Evolutionary conservation across 2,113 vertebrate genomes (phyloP).

Genomic region (Aplodontia rufa): DNA sequence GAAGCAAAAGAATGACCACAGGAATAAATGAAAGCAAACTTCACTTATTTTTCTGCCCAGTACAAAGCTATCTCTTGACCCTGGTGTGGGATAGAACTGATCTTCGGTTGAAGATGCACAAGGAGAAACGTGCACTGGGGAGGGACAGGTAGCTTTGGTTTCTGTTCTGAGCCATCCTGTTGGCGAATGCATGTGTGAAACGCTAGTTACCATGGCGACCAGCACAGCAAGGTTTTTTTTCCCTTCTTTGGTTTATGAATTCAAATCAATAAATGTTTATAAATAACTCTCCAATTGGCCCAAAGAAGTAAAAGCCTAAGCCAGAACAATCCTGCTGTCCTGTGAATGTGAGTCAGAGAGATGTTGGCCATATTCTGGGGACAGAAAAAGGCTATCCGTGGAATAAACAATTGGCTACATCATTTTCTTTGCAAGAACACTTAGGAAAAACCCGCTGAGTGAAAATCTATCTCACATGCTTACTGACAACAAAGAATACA

Average conservation of each 20-base stretch:
- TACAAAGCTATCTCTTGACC: not conserved
- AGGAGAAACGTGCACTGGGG: not conserved
- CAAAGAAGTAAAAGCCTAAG: conserved; percentile 70
- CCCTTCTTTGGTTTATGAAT: conserved; percentile 71
- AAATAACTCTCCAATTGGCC: conserved; percentile 76
- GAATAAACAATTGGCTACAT: conserved; percentile 69
- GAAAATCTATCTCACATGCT: conserved; percentile 52
- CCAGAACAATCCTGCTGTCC: conserved; percentile 74
- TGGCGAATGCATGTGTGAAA: conserved; percentile 77
- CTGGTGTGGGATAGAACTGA: not conserved
- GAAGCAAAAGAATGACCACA: not conserved
- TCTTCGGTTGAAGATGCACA: conserved; percentile 27
- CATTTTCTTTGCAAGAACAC: conserved; percentile 60
- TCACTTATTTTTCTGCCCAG: not conserved
- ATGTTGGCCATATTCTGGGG: conserved; percentile 58
- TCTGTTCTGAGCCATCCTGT: conserved; percentile 56
- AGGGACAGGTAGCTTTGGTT: conserved; percentile 70
- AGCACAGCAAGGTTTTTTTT: conserved; percentile 56
- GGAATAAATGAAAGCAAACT: not conserved
- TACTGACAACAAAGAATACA: conserved; percentile 47
- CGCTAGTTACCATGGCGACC: conserved; percentile 82
- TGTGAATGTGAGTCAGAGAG: conserved; percentile 70
- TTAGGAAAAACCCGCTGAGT: conserved; percentile 43
- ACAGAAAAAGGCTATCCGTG: conserved; percentile 69
- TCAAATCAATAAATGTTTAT: conserved; percentile 84